A percentile compares a stretch with the other conserved stretches of the same genome.
phyloP scores from a whole-genome alignment of 2,888 invertebrate genomes.

The Junonia oenone region DNA sequence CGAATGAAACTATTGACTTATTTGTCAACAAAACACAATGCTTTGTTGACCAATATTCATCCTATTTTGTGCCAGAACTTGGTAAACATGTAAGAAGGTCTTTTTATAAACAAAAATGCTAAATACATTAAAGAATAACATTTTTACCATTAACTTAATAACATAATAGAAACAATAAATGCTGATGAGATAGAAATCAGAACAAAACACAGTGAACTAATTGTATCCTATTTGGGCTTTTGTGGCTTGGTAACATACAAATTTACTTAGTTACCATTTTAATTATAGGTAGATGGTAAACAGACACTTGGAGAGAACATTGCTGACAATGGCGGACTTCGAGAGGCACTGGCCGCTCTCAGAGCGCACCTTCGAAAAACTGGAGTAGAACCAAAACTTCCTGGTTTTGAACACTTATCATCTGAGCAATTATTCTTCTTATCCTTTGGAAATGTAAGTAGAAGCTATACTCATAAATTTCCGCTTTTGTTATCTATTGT shows the following conservation, averaged over 20 bases:
- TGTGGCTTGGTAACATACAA: no score
- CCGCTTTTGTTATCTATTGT: no score
- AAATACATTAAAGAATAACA: no score
- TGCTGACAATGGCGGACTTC: conserved; percentile 90
- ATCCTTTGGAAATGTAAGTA: conserved; percentile 87
- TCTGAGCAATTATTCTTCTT: conserved; percentile 89
- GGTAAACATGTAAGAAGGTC: conserved; percentile 81
- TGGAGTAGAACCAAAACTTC: conserved; percentile 82
- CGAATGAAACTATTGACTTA: conserved; percentile 84
- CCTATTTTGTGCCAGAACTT: conserved; percentile 82
- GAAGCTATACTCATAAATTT: no score
- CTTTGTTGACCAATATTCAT: conserved; percentile 90
- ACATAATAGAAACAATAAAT: no score
- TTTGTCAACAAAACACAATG: conserved; percentile 89
- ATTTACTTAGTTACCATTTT: neutral
- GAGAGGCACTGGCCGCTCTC: conserved; percentile 86
- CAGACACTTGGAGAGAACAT: conserved; percentile 89
- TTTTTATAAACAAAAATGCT: no score
- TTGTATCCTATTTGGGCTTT: no score
- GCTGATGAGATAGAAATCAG: no score
- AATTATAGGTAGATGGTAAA: conserved; percentile 84
- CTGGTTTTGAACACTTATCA: conserved; percentile 85
- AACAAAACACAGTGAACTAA: no score
- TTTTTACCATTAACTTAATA: no score
- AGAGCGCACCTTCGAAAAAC: conserved; percentile 71